Base-by-base conservation (phyloP, 2,113 vertebrate species). In the Daphoenositta chrysoptera region DNA sequence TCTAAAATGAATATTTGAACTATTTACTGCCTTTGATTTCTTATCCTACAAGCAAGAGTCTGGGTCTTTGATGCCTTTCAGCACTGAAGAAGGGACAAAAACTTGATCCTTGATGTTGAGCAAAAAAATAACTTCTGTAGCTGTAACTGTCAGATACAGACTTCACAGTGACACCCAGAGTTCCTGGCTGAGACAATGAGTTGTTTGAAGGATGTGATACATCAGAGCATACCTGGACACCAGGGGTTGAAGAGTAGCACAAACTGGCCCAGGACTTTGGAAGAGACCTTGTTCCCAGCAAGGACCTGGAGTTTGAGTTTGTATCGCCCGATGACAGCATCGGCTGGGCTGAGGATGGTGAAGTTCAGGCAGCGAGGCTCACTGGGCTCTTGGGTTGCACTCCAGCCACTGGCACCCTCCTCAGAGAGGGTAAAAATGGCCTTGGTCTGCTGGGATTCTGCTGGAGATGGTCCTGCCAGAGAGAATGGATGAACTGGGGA, bases 161-260 rank as follows among this genome's bases (percentile, higher is more conserved):
- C 50, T 87, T 83, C 10, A 42, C 48, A 24, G 63, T 39, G 82
- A 37, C 75, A 57, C 45, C 7, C 30, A 73, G 48, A 37, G 42
- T 57, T 92, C 88, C 79, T 35, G n/a, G 21, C 72, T 53, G 42
- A 84, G 21, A 73, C n/a, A 91, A 42, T 11, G 24, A 57, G 10
- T 42, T 77, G 33, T 76, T 31, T 77, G 65, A 92, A 83, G 37
- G 37, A 76, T 17, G 11, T 12, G 30, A 61, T 40, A 80, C 11
- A 28, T 35, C 44, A 75, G 68, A 78, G 72, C 88, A 8, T 97
- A 99, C 98, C 97, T 58, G 95, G 17, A 76, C 98, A 98, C 98
- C 98, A 98, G 75, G 98, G 98, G 75, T 98, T 98, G 94, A 98
- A 98, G 66, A 99, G 98, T 24, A 99, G 72, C 45, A 96, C 82